phyloP scores from a whole-genome alignment of 2,113 vertebrate genomes.

The Lycocorax pyrrhopterus region DNA sequence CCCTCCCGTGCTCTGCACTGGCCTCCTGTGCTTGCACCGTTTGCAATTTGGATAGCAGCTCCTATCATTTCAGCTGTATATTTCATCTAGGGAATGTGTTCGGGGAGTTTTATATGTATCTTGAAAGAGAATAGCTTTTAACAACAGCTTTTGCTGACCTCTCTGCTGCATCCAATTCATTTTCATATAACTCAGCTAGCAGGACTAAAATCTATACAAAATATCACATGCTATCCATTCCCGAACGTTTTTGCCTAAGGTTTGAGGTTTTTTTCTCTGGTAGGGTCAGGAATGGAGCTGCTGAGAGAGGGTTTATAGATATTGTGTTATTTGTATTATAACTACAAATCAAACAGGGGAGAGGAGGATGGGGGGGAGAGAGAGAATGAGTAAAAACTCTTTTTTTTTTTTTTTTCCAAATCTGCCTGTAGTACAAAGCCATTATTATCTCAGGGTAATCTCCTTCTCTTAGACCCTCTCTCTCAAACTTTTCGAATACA shows the following conservation, averaged over 20 bases:
- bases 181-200: background rate
- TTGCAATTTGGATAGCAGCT: background rate
- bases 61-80: background rate
- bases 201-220: slow-evolving; percentile 2
- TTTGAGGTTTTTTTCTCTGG: background rate
- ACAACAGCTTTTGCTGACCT: background rate
- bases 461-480: background rate
- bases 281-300: background rate
- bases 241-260: background rate
- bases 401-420: background rate
- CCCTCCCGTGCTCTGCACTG: background rate
- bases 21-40: background rate
- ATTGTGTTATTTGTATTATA: background rate
- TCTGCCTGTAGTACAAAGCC: background rate
- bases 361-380: background rate
- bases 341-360: background rate
- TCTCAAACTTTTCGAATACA: background rate
- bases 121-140: slow-evolving; percentile 18
- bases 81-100: background rate
- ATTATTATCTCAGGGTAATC: background rate
- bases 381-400: background rate
- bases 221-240: background rate
- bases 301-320: background rate
- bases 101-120: background rate
- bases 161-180: background rate